Base-by-base conservation (phyloP, 2,888 invertebrate genomes). In the Andrena dorsata region DNA sequence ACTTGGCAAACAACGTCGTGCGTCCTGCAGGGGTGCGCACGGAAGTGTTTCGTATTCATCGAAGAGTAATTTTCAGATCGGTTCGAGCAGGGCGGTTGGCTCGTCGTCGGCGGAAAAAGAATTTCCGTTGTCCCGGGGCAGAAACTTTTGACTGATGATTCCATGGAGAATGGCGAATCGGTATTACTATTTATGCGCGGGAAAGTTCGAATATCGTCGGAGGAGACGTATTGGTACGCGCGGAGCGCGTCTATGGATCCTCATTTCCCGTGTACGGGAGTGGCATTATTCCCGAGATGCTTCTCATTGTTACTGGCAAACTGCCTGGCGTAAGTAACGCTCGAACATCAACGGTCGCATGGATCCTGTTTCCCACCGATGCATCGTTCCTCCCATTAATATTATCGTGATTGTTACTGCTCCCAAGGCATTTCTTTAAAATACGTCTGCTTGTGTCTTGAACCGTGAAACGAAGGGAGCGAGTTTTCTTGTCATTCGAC, bases 251-350 rank as follows among this genome's bases (percentile, higher is more conserved):
- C 77, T 71, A 72, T 72, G 80, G 88, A 78, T 84, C 77, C 86
- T 89, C 88, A 82, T 88, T 88, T 88, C 83, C 76, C 81, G 72
- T 72, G 75, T 68, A 82, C 74, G 72, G 74, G 85, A 80, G 89
- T 88, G 87, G 83, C 88, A 86, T 89, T 90, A 91, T 88, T 87
- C 85, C 23, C 76, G 85, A 83, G 78, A 82, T 83, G 88, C 84
- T 90, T 91, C 85, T 87, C 90, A 91, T 90, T 89, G 86, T 89
- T 89, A 87, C 87, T 91, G 91, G 91, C 91, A 89, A 87, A 88
- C 83, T 85, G 91, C 90, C 90, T 86, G 89, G 89, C 66, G 70
- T 87, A 86, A 86, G 81, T 89, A 89, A 90, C 82, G 87, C 80
- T 74, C 70, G 84, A 83, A 79, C 76, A 84, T 90, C 85, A 84